Evolutionary conservation across 2,113 vertebrate genomes (phyloP).

Genomic region (Apeltes quadracus): DNA sequence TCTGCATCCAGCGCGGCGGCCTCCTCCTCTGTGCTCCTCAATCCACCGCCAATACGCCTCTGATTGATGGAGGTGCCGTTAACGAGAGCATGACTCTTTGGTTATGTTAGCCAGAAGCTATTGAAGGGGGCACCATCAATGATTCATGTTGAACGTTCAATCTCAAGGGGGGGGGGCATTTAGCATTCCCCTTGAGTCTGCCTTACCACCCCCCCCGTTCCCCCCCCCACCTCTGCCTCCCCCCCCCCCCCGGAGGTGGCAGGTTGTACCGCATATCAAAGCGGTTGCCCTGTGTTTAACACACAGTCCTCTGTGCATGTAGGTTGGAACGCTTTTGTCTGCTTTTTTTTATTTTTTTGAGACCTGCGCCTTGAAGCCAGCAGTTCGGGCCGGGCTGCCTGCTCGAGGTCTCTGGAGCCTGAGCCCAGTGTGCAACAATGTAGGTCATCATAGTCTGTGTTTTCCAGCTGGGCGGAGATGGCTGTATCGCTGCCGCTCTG

Average conservation of each 20-base stretch:
- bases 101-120: constrained; percentile 63
- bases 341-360: constrained; percentile 22
- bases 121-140: constrained; percentile 67
- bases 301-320: constrained; percentile 52
- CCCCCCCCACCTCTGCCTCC: too few species aligned
- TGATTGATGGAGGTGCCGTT: constrained; percentile 57
- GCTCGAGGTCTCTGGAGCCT: constrained; percentile 63
- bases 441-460: constrained; percentile 75
- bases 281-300: constrained; percentile 71
- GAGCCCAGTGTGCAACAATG: constrained; percentile 67
- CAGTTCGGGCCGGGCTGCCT: constrained; percentile 18
- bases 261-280: constrained; percentile 79
- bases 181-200: constrained; percentile 78
- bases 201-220: constrained; percentile 47
- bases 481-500: constrained; percentile 45
- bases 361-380: constrained; percentile 57
- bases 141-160: constrained; percentile 78
- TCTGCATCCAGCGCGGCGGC: neutral
- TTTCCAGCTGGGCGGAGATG: constrained; percentile 68
- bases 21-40: neutral
- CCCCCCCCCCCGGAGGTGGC: constrained; percentile 58
- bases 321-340: constrained; percentile 63
- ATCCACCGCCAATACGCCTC: constrained; percentile 44
- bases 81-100: constrained; percentile 70
- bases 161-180: constrained; percentile 75